A percentile compares a stretch with the other conserved stretches of the same genome.
Conservation (phyloP, 2,113 vertebrate species). For the Eclectus roratus region DNA sequence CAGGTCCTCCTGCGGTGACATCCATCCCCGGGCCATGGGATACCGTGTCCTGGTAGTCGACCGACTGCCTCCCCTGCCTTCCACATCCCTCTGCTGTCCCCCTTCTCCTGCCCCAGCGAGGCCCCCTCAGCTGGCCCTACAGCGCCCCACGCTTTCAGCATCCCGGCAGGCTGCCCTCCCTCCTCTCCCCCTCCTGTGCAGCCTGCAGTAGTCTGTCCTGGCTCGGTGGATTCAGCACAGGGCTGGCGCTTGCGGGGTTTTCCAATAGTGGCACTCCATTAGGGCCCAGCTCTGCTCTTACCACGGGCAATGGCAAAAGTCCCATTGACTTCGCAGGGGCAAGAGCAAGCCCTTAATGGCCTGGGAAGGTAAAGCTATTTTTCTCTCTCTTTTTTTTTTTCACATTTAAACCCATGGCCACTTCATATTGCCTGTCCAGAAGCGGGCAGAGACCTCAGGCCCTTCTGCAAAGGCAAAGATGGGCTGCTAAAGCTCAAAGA, state of each 20-base stretch:
- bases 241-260: not conserved
- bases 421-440: not conserved
- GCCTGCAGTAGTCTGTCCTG: not conserved
- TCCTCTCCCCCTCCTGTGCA: not conserved
- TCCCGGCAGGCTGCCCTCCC: not conserved
- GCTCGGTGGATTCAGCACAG: not conserved
- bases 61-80: not conserved
- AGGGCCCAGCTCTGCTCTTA: slow-evolving; percentile 10
- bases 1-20: not conserved
- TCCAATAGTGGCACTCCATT: slow-evolving; percentile 44
- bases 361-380: not conserved
- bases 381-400: not conserved
- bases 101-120: not conserved
- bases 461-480: not conserved
- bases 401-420: not conserved
- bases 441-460: not conserved
- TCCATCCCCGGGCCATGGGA: not conserved
- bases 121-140: not conserved
- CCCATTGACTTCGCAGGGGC: not conserved
- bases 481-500: not conserved
- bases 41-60: not conserved
- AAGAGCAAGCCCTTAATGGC: slow-evolving; percentile 15
- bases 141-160: fast-evolving
- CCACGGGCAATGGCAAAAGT: not conserved
- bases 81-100: not conserved